A percentile compares a stretch with the other conserved stretches of the same genome.
Conservation (phyloP, 2,113 vertebrate species). For the Acrocephalus arundinaceus region DNA sequence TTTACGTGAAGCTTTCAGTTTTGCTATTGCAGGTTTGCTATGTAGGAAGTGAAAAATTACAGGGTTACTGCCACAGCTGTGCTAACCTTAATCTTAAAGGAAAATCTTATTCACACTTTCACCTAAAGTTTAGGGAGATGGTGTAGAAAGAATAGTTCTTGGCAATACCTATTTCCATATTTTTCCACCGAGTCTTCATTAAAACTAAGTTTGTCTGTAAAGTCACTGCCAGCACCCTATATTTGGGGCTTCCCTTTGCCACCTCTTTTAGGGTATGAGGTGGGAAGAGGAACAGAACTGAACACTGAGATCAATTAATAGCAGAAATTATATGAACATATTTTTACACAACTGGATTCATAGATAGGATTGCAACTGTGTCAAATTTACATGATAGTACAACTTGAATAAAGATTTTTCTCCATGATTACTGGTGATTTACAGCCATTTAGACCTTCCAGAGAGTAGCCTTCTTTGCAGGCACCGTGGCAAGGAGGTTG, state of each 20-base stretch:
- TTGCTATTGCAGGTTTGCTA: background rate
- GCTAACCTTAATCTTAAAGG: background rate
- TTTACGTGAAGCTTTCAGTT: background rate
- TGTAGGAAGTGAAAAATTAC: background rate
- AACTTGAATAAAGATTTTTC: background rate
- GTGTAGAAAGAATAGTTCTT: background rate
- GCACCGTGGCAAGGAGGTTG: background rate
- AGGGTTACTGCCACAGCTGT: background rate
- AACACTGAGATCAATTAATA: background rate
- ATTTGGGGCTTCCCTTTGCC: background rate
- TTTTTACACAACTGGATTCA: background rate
- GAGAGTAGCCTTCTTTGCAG: background rate
- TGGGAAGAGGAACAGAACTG: background rate
- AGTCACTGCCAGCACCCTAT: background rate
- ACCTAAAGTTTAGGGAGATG: background rate
- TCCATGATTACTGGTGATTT: background rate
- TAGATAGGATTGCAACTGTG: background rate
- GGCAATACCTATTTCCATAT: background rate
- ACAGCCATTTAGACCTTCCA: background rate
- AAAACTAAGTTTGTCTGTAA: background rate
- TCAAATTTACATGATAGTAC: background rate
- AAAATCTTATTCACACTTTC: background rate
- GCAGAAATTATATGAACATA: background rate
- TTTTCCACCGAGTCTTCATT: background rate
- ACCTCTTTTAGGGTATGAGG: background rate